Base-by-base conservation (phyloP, 2,797 vertebrate species). In the Amniataba percoides region DNA sequence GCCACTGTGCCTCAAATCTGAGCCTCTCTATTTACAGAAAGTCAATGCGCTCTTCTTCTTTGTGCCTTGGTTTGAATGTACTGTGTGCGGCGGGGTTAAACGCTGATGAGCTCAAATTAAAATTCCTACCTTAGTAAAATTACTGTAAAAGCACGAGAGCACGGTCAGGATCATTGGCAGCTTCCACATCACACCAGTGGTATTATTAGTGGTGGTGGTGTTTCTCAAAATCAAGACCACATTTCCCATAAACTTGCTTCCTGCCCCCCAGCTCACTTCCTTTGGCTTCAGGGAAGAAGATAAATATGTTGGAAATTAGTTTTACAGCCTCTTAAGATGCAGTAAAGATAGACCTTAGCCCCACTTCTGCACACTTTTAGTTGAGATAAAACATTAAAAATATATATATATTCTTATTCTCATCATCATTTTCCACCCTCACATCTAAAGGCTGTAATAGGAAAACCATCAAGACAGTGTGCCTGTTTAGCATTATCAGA, bases 221-320 rank as follows among this genome's bases (percentile, higher is more conserved):
- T 45, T 85, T 83, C 70, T 81, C 60, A 46, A 87, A 89, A 90
- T 90, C 65, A 86, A 81, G 56, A 84, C 82, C 90, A 91, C 85
- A 89, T 90, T 92, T 83, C 75, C 68, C 81, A 89, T 87, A 89
- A 91, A 90, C 42, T 66, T 86, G 86, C 88, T 84, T 91, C 92
- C 90, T 89, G 74, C 25, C 79, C 81, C 64, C 51, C 15, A 42
- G 51, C 73, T 78, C 36, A 49, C 67, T 86, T 86, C 72, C 81
- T 80, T 31, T 70, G 71, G 74, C 71, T 80, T 77, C 43, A 62
- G n/a, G 4, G 25, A 74, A 46, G 45, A 78, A 56, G 63, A 80
- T 80, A 89, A 90, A 89, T 76, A 81, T 71, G 48, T 53, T 74
- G 71, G 52, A 83, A 89, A 89, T 88, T 14, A 77, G 42, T 77